Base-by-base conservation (phyloP, 2,113 vertebrate genomes). In the Mobula hypostoma region DNA sequence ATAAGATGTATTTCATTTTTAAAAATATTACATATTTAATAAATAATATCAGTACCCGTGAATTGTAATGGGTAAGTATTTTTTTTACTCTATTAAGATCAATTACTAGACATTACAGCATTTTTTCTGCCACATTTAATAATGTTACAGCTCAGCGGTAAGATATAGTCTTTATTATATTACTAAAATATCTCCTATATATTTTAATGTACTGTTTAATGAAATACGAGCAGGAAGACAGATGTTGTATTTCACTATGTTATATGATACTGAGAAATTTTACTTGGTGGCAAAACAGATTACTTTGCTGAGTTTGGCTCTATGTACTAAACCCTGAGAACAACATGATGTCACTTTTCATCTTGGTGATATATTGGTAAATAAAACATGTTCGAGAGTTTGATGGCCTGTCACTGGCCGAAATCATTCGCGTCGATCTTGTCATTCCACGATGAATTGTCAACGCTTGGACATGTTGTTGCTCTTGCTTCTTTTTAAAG, bases 251-350 rank as follows among this genome's bases (percentile, higher is more conserved):
- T 90, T 90, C 61, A 90, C 1, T 63, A 88, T 36, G 61, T 68
- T 8, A 66, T n/a, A 32, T 66, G n/a, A 66, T 90, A 14, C 61
- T 19, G n/a, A 32, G 14, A 61, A 66, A 15, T 32, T n/a, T 17
- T 90, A 17, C 85, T 90, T 68, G 85, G 32, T 90, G 85, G 63
- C 85, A 90, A 90, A 90, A 90, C 85, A 90, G n/a, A 19, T 32
- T 19, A 66, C 29, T 2, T 66, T 90, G 61, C 29, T 32, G 61
- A 90, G 24, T 90, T 90, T 15, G 61, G 63, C 29, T 90, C 7
- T 19, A 19, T 66, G n/a, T n/a, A 63, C n/a, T 8, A 19, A 29
- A 12, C 29, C 58, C 15, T 88, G 58, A 63, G 29, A 61, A 24
- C 24, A 15, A 88, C 27, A 61, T n/a, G 61, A 14, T 63, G 83